Conservation (phyloP, 2,113 vertebrate species). For the Myiopsitta monachus region DNA sequence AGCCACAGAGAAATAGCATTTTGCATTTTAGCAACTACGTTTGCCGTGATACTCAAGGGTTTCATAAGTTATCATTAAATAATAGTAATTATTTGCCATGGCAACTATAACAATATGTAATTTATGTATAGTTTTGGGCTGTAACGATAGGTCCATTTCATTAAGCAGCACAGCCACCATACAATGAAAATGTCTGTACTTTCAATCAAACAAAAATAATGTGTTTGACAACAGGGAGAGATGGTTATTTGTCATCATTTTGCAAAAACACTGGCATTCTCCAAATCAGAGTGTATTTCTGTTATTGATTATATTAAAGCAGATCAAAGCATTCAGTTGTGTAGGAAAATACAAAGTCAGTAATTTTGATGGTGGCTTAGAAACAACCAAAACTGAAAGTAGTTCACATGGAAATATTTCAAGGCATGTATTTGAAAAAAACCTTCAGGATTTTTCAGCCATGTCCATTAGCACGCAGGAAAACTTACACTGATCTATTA, state of each 20-base stretch:
- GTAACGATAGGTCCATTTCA: background rate
- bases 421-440: background rate
- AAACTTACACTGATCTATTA: background rate
- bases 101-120: slow-evolving; percentile 54
- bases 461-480: background rate
- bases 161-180: background rate
- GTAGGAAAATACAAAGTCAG: background rate
- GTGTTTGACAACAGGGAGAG: background rate
- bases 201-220: background rate
- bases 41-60: background rate
- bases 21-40: background rate
- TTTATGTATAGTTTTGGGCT: slow-evolving; percentile 29
- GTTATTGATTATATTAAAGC: background rate
- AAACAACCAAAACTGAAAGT: background rate
- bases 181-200: background rate
- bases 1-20: background rate
- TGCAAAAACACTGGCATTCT: background rate
- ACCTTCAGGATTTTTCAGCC: background rate
- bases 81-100: slow-evolving; percentile 58
- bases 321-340: background rate
- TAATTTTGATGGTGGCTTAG: background rate
- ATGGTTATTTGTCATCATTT: background rate
- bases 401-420: background rate
- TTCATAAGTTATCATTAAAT: slow-evolving; percentile 38
- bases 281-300: background rate